Conservation (phyloP, 35 echinoderm and acorn worm genomes). For the Heliocidaris tuberculata region DNA sequence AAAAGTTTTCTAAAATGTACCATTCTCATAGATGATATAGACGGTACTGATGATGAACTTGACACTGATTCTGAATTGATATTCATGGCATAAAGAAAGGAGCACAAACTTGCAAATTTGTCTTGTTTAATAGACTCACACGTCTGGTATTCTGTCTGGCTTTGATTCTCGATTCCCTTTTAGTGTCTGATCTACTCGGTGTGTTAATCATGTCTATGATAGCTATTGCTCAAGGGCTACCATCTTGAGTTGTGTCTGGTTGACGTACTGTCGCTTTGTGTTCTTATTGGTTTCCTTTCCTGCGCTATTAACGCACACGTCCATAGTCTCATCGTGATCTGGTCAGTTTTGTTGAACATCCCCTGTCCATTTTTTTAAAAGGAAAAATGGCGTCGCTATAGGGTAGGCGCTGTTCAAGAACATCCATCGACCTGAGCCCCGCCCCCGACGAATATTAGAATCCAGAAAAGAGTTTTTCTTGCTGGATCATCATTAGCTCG, state of each 20-base stretch:
- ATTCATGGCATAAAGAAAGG: background rate
- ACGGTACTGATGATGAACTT: background rate
- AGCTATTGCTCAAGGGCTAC: background rate
- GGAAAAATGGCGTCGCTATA: too few species aligned
- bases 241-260: background rate
- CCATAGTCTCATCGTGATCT: background rate
- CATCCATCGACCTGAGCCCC: too few species aligned
- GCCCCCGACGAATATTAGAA: too few species aligned
- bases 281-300: background rate
- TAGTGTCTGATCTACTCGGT: background rate
- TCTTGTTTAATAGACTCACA: background rate
- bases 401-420: too few species aligned
- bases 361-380: too few species aligned
- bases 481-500: too few species aligned
- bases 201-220: background rate
- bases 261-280: background rate
- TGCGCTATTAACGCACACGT: background rate
- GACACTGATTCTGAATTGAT: background rate
- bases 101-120: background rate
- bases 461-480: too few species aligned
- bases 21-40: too few species aligned
- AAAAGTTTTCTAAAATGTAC: too few species aligned
- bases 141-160: background rate
- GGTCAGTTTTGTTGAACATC: background rate
- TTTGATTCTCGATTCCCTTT: background rate